These are phyloP conservation scores for Drosophila paucipuncta DNA, from an alignment of 2,888 invertebrate species.

Conservation along the genomic window DNA sequence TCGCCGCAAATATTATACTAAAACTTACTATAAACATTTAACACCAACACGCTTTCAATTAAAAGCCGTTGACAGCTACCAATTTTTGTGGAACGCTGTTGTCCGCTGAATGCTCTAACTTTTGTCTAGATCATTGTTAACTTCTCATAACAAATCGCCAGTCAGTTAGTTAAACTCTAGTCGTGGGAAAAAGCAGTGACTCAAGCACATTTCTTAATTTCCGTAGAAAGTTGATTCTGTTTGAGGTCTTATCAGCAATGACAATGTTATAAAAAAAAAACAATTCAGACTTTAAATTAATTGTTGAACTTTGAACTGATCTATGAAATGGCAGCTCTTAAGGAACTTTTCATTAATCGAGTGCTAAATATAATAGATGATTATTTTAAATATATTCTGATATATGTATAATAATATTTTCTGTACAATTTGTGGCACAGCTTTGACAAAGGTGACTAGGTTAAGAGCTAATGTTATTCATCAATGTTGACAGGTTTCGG, in stretches of 20 bases:
- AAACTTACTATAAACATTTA: constrained; percentile 67
- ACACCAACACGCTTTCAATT: constrained; percentile 74
- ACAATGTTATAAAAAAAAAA: background rate
- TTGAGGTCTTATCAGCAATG: constrained; percentile 3
- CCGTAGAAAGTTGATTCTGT: constrained; percentile 27
- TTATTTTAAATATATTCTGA: background rate
- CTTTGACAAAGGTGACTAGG: background rate
- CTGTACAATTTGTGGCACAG: background rate
- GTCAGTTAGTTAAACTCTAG: background rate
- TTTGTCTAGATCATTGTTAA: constrained; percentile 20
- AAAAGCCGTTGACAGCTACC: constrained; percentile 73
- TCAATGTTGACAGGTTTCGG: background rate
- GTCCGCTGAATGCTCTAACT: constrained; percentile 43
- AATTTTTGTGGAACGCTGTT: constrained; percentile 51
- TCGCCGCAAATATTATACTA: constrained; percentile 66
- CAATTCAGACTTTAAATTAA: background rate
- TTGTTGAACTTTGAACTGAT: background rate
- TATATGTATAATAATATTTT: background rate
- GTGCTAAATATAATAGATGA: background rate
- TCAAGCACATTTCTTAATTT: constrained; percentile 12
- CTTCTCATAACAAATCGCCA: constrained; percentile 11
- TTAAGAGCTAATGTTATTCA: background rate
- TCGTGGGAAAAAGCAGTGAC: constrained; percentile 23
- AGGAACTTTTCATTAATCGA: background rate
- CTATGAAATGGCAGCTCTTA: background rate